phyloP scores from a whole-genome alignment of 2,888 invertebrate species.

The Esperia sulphurella region DNA sequence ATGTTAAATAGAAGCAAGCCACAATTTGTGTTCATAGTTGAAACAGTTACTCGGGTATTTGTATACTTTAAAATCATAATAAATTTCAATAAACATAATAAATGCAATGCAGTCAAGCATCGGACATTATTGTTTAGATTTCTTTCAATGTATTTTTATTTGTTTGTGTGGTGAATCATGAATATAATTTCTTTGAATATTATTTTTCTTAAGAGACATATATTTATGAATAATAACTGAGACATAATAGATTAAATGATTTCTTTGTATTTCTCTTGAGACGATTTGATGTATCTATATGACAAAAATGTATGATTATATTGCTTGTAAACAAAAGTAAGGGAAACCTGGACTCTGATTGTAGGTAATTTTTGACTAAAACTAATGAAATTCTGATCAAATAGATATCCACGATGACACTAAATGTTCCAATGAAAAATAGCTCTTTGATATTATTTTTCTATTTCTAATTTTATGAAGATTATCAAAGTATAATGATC shows the following conservation, averaged over 20 bases:
- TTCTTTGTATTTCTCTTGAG: constrained; percentile 49
- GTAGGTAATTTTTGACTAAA: constrained; percentile 35
- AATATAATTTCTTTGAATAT: constrained; percentile 46
- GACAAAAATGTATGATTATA: constrained; percentile 28
- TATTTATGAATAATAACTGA: constrained; percentile 57
- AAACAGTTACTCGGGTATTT: constrained; percentile 62
- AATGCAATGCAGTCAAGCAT: constrained; percentile 42
- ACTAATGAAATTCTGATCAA: constrained; percentile 31
- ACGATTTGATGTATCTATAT: constrained; percentile 43
- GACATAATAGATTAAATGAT: constrained; percentile 58
- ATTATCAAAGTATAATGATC: constrained; percentile 68
- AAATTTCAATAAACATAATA: constrained; percentile 61
- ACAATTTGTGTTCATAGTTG: constrained; percentile 75
- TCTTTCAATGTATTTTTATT: constrained; percentile 39
- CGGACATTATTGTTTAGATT: constrained; percentile 39
- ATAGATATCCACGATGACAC: constrained; percentile 29
- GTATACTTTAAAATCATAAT: constrained; percentile 59
- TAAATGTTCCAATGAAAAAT: constrained; percentile 70
- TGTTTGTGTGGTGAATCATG: constrained; percentile 67
- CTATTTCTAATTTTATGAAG: constrained; percentile 77
- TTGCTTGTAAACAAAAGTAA: constrained; percentile 43
- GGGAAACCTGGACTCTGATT: constrained; percentile 17
- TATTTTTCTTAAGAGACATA: constrained; percentile 53
- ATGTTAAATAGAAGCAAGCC: constrained; percentile 59
- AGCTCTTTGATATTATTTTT: constrained; percentile 79